These are phyloP conservation scores for Dryadula phaetusa DNA, from an alignment of 2,888 invertebrate genomes.

Conservation along the genomic window DNA sequence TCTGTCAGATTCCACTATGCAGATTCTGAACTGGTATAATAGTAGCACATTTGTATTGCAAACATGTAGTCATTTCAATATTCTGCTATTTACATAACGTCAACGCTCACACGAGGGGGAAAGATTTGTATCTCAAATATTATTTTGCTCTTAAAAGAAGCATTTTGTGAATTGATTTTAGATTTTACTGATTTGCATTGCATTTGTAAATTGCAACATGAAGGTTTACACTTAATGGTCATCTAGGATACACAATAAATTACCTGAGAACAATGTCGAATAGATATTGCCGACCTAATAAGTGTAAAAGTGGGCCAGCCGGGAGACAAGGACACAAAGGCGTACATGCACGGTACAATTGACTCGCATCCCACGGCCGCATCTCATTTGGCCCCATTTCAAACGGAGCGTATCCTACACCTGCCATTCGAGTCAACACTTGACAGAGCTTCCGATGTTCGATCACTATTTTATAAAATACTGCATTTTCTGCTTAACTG, in stretches of 20 bases:
- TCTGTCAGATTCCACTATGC: slow-evolving; percentile 12
- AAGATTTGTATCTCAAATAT: slow-evolving; percentile 13
- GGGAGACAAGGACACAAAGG: slow-evolving; percentile 44
- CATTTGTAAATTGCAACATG: too few relatives aligned
- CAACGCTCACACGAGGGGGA: slow-evolving; percentile 19
- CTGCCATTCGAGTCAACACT: slow-evolving; percentile 49
- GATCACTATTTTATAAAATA: slow-evolving; percentile 27
- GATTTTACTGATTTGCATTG: too few relatives aligned
- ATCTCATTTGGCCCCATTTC: slow-evolving; percentile 69
- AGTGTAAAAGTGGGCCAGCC: slow-evolving; percentile 30
- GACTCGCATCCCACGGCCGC: slow-evolving; percentile 62
- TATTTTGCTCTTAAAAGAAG: neutral
- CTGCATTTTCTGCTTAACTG: slow-evolving; percentile 10
- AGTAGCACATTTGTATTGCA: slow-evolving; percentile 23
- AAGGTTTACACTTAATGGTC: neutral
- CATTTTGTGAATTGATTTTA: too few relatives aligned
- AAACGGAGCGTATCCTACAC: slow-evolving; percentile 59
- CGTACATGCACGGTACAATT: slow-evolving; percentile 65
- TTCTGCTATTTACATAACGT: slow-evolving; percentile 24
- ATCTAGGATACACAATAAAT: slow-evolving; percentile 19
- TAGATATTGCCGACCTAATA: slow-evolving; percentile 37
- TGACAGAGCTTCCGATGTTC: slow-evolving; percentile 29
- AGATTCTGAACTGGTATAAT: slow-evolving; percentile 16
- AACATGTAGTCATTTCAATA: slow-evolving; percentile 27
- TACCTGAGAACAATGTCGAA: slow-evolving; percentile 19